These are phyloP conservation scores for Bubo scandiacus DNA, from an alignment of 2,113 vertebrate species.

Conservation along the genomic window DNA sequence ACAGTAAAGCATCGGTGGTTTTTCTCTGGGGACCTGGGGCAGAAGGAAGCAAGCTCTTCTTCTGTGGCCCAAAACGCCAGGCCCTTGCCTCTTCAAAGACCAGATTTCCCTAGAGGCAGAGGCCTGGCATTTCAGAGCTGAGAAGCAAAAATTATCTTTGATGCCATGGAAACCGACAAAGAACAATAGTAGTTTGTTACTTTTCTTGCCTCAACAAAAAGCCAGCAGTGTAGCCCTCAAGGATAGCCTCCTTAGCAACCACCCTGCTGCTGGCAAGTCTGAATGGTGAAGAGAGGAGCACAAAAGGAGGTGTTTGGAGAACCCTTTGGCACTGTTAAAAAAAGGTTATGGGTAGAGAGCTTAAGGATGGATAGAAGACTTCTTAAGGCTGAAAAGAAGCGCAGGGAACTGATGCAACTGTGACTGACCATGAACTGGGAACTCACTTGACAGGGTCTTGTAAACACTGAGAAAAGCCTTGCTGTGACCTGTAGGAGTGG, in stretches of 20 bases:
- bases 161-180: conserved; percentile 30
- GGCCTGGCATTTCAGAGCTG: neutral
- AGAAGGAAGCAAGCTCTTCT: neutral
- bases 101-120: neutral
- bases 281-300: neutral
- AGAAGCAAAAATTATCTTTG: neutral
- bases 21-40: neutral
- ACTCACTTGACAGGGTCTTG: neutral
- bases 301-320: neutral
- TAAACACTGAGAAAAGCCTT: neutral
- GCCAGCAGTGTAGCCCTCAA: neutral
- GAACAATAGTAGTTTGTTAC: neutral
- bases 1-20: neutral
- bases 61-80: neutral
- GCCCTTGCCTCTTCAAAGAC: neutral
- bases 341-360: neutral
- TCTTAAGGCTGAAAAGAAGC: neutral
- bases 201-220: conserved; percentile 8
- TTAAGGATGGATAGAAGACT: neutral
- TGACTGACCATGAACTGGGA: neutral
- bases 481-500: neutral
- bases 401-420: neutral
- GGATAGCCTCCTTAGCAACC: neutral
- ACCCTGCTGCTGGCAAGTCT: neutral
- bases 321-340: neutral